These are phyloP conservation scores for Chlorocebus sabaeus DNA, from an alignment of 2,113 vertebrate species.

Conservation along the genomic window DNA sequence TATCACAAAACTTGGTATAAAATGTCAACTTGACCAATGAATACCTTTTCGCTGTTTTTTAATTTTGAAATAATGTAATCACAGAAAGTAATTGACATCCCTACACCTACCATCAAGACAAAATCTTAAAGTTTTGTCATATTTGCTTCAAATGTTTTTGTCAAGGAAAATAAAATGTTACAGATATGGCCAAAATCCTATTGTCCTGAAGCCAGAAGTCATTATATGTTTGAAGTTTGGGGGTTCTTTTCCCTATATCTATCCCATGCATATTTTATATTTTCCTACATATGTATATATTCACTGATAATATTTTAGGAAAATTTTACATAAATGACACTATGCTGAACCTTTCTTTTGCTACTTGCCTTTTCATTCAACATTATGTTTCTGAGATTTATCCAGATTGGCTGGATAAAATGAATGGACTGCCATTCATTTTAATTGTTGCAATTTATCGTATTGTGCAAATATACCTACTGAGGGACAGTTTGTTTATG, in stretches of 20 bases:
- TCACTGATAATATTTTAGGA: background rate
- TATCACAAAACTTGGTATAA: background rate
- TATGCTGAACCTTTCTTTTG: background rate
- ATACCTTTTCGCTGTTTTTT: background rate
- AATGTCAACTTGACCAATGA: background rate
- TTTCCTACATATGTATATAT: background rate
- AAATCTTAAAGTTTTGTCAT: slow-evolving; percentile 20
- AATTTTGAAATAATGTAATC: background rate
- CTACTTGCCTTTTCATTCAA: background rate
- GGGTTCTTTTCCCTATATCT: background rate
- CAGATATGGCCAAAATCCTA: background rate
- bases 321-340: background rate
- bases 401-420: background rate
- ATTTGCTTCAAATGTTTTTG: background rate
- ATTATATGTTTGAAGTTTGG: background rate
- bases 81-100: background rate
- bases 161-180: slow-evolving; percentile 12
- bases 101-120: background rate
- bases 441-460: background rate
- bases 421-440: background rate
- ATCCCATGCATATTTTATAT: background rate
- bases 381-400: background rate
- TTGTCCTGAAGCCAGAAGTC: background rate
- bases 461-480: background rate
- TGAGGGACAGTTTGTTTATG: background rate